Evolutionary conservation across 2,113 vertebrate genomes (phyloP), one percentile per base, ranked within the genome.

Genomic region (Phalacrocorax aristotelis): DNA sequence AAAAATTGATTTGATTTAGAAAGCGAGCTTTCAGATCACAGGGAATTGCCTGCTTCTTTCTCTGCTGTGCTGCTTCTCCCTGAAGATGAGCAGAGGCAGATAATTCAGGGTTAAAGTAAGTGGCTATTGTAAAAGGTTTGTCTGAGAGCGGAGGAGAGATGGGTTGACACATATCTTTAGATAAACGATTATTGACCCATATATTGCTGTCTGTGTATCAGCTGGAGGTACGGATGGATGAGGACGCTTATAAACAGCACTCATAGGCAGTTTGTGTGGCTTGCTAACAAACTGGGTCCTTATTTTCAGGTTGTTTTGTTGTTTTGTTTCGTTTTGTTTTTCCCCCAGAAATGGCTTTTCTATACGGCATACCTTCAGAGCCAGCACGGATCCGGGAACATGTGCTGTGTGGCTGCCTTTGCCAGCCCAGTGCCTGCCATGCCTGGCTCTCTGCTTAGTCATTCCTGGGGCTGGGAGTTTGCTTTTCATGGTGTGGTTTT

Each of bases 1-100:
- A 95, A 93, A 95, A 96, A 91, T 95, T 64, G 85, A 97, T 95
- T 95, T 96, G 96, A 96, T 94, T 96, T 91, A 91, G 95, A 89
- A 93, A 95, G 87, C 77, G 95, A 93, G 91, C 86, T 87, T 90
- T 90, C 52, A 46, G 93, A 81, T 77, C 57, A 64, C 75, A 87
- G 91, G 80, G 94, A 89, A 93, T 97, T 96, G 94, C 89, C 77
- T 92, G 70, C 75, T 66, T 27, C 92, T 88, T 83, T 36, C 78
- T 93, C 61, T 81, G 90, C 89, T 23, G 40, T 34, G 79, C 62
- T 87, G 87, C 61, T 83, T 49, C 38, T 89, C 85, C 86, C 87
- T 32, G 80, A 86, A 77, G 83, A 49, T 55, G 78, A 95, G 89
- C 79, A 71, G 79, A 92, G 78, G 71, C 30, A 52, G 88, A 85